A percentile compares a stretch with the other conserved stretches of the same genome.
These are phyloP conservation scores for Cheiracanthium punctorium DNA, from an alignment of 2,888 invertebrate genomes.

Conservation along the genomic window DNA sequence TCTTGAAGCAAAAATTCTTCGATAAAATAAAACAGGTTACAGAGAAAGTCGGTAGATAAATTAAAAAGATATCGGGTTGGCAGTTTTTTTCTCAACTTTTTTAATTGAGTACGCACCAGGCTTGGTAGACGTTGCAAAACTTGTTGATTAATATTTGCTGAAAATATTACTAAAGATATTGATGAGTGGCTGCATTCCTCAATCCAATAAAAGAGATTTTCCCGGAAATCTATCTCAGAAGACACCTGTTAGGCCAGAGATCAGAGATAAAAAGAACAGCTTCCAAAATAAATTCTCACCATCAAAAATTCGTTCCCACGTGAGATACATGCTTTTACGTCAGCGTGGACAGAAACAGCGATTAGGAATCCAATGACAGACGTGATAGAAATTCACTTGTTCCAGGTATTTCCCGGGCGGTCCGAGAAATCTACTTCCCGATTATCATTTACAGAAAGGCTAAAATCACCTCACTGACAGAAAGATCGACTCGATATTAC, in stretches of 20 bases:
- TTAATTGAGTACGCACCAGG: too few relatives aligned
- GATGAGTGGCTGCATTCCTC: too few relatives aligned
- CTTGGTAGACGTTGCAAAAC: too few relatives aligned
- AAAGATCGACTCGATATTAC: slow-evolving; percentile 33
- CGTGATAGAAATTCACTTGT: neutral
- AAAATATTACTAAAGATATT: too few relatives aligned
- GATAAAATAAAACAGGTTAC: too few relatives aligned
- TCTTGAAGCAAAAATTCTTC: too few relatives aligned
- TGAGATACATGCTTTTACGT: neutral
- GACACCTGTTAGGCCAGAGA: neutral
- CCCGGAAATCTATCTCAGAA: neutral
- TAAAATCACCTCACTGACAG: slow-evolving; percentile 45
- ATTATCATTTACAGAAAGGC: slow-evolving; percentile 34
- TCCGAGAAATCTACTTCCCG: neutral
- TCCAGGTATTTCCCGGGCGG: neutral
- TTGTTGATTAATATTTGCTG: too few relatives aligned
- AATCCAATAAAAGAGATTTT: neutral
- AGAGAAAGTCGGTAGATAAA: too few relatives aligned
- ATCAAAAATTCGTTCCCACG: neutral
- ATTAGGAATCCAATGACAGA: neutral
- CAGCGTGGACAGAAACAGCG: neutral
- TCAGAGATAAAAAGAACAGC: neutral
- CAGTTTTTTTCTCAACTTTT: too few relatives aligned
- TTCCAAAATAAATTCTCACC: neutral
- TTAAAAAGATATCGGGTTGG: too few relatives aligned